phyloP scores from a whole-genome alignment of 2,113 vertebrate genomes.

The Furnarius figulus region DNA sequence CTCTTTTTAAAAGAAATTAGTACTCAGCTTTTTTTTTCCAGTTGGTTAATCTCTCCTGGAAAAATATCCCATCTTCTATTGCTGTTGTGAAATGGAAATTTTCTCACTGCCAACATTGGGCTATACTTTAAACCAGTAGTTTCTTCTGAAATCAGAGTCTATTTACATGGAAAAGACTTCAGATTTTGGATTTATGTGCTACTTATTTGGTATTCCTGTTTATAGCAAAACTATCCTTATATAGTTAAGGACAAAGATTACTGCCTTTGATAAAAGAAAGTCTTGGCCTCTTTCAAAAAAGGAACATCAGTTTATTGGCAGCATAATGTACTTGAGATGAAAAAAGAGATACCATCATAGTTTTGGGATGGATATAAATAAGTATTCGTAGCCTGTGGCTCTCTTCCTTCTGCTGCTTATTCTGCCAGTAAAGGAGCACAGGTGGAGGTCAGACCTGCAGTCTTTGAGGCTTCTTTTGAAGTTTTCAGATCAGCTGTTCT shows the following conservation, averaged over 20 bases:
- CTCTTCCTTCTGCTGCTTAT: background rate
- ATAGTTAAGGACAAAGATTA: background rate
- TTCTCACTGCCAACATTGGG: background rate
- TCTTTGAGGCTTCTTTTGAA: background rate
- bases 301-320: background rate
- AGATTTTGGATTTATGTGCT: background rate
- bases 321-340: background rate
- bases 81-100: conserved; percentile 31
- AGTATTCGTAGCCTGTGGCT: background rate
- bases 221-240: background rate
- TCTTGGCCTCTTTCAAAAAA: background rate
- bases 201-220: background rate
- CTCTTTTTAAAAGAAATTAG: background rate
- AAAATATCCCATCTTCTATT: background rate
- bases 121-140: conserved; percentile 9
- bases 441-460: background rate
- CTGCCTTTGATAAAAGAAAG: background rate
- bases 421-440: background rate
- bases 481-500: background rate
- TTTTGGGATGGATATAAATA: background rate
- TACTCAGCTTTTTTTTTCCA: background rate
- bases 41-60: background rate
- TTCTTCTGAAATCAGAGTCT: background rate
- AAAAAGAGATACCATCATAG: background rate
- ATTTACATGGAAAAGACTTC: background rate